Conservation (phyloP, 2,113 vertebrate genomes). For the Varanus komodoensis region DNA sequence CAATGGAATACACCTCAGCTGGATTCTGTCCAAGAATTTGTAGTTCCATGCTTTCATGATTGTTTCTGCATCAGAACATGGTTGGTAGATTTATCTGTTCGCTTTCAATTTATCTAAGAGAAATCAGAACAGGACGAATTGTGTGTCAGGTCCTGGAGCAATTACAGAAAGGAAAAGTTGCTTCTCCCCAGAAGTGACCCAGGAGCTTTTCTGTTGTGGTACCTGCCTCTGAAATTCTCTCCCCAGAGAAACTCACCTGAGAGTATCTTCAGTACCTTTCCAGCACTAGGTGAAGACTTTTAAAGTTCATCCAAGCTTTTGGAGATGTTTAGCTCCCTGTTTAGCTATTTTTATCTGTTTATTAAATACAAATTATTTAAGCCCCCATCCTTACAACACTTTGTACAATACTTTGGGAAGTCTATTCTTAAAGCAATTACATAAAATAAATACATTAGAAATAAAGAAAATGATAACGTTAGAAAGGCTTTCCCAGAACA, state of each 20-base stretch:
- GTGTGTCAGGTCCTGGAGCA: neutral
- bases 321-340: neutral
- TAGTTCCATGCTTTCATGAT: too few species aligned
- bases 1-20: too few species aligned
- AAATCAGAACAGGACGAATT: too few species aligned
- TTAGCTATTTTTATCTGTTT: neutral
- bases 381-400: neutral
- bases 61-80: too few species aligned
- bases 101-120: too few species aligned
- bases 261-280: neutral
- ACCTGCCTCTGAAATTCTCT: neutral
- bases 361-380: neutral
- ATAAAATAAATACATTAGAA: neutral
- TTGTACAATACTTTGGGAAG: neutral
- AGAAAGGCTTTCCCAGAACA: fast-evolving
- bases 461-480: neutral
- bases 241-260: neutral
- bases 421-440: neutral
- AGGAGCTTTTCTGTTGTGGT: neutral
- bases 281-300: neutral
- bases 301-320: neutral
- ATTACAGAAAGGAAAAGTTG: fast-evolving
- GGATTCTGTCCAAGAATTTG: too few species aligned
- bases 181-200: neutral
- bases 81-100: too few species aligned